Conservation (phyloP, 2,888 invertebrate species). For the Plutella xylostella region DNA sequence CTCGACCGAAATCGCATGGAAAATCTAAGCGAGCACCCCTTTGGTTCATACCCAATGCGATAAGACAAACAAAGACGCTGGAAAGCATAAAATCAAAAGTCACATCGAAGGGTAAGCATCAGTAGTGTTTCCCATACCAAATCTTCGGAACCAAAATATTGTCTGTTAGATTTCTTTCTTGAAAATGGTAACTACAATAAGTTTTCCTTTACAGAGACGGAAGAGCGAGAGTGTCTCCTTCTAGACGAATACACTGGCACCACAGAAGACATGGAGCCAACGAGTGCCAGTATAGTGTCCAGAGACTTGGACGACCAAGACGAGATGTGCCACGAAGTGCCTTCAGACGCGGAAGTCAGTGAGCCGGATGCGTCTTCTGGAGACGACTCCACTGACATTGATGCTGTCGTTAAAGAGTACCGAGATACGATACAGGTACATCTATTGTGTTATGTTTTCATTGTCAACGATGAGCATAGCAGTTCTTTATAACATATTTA, state of each 20-base stretch:
- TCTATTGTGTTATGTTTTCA: too few relatives aligned
- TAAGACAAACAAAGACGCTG: conserved; percentile 59
- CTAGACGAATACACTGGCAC: conserved; percentile 66
- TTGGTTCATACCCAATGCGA: conserved; percentile 65
- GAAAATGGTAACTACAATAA: background rate
- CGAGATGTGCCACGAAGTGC: conserved; percentile 19
- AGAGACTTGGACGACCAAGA: conserved; percentile 42
- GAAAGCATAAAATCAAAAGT: conserved; percentile 63
- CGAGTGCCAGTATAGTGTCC: conserved; percentile 34
- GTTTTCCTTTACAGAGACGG: conserved; percentile 40
- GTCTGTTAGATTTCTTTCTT: background rate
- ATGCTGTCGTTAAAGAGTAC: conserved; percentile 82
- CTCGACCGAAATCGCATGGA: conserved; percentile 34
- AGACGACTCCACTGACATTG: conserved; percentile 81
- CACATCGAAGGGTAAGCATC: conserved; percentile 42
- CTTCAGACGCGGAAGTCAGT: conserved; percentile 58
- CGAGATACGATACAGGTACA: conserved; percentile 78
- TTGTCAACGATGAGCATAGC: too few relatives aligned
- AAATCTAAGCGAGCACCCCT: conserved; percentile 48
- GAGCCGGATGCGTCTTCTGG: conserved; percentile 68
- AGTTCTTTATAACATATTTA: too few relatives aligned
- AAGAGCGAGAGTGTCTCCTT: conserved; percentile 71
- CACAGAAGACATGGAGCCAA: conserved; percentile 43
- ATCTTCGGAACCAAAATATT: background rate
- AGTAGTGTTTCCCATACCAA: conserved; percentile 13